These are phyloP conservation scores for Drosophila engyochracea DNA, from an alignment of 2,888 invertebrate species.

Conservation along the genomic window DNA sequence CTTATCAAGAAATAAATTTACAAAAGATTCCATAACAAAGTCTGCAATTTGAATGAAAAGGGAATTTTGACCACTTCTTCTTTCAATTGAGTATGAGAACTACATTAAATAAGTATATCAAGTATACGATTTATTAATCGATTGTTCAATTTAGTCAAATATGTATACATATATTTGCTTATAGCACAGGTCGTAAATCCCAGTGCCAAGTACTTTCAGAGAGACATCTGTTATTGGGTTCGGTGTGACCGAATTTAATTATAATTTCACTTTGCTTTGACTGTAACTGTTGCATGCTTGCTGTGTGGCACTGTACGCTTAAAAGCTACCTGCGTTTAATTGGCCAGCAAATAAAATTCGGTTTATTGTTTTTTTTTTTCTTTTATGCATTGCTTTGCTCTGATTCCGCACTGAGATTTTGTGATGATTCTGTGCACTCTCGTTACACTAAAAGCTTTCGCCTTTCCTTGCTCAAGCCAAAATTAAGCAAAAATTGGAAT, in stretches of 20 bases:
- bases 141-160: not conserved
- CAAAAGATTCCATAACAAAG: not conserved
- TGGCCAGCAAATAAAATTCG: conserved; percentile 28
- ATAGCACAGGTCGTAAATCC: not conserved
- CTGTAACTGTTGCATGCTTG: conserved; percentile 49
- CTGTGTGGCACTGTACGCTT: conserved; percentile 35
- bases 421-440: conserved; percentile 33
- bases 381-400: not conserved
- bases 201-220: not conserved
- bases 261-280: conserved; percentile 1
- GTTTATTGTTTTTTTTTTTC: not conserved
- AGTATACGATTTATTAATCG: not conserved
- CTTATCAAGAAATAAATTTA: not conserved
- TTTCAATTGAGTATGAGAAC: not conserved
- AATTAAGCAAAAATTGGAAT: conserved; percentile 42
- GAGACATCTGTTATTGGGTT: not conserved
- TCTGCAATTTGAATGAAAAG: not conserved
- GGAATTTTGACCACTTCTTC: not conserved
- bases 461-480: conserved; percentile 16
- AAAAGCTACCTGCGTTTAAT: conserved; percentile 22
- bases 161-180: not conserved
- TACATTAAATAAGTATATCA: not conserved
- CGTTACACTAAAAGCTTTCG: conserved; percentile 18
- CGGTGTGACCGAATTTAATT: conserved; percentile 5
- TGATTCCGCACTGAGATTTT: conserved; percentile 24